These are phyloP conservation scores for Lycocerus yunnanus DNA, from an alignment of 2,888 invertebrate genomes.

Conservation along the genomic window DNA sequence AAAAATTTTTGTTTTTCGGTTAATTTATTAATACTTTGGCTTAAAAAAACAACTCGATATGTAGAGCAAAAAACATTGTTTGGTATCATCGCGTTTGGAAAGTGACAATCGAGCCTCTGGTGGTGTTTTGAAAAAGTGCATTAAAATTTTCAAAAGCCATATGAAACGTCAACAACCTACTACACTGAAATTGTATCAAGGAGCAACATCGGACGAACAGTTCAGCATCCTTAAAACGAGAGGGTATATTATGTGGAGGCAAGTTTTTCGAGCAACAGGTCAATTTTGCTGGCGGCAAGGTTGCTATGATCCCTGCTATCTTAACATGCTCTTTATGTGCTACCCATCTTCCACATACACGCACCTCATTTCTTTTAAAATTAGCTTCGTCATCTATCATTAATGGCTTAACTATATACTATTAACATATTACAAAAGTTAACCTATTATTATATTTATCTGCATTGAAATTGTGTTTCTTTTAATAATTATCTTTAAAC, in stretches of 20 bases:
- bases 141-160: background rate
- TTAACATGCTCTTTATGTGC: constrained; percentile 21
- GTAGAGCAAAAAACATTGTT: too few species aligned
- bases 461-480: background rate
- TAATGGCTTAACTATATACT: constrained; percentile 15
- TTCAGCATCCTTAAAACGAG: background rate
- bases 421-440: constrained; percentile 5
- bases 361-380: constrained; percentile 17
- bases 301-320: constrained; percentile 26
- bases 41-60: background rate
- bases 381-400: constrained; percentile 16
- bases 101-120: too few species aligned
- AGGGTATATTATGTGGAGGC: constrained; percentile 6
- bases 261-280: constrained; percentile 28
- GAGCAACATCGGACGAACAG: constrained; percentile 15
- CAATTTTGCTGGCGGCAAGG: constrained; percentile 28
- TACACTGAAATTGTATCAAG: background rate
- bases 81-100: too few species aligned
- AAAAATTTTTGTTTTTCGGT: background rate
- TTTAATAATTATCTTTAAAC: background rate
- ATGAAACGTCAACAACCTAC: background rate
- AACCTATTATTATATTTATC: constrained; percentile 8
- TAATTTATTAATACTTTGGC: background rate
- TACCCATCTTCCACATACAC: constrained; percentile 28
- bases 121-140: too few species aligned